Conservation (phyloP, 1,140 invertebrate species). For the Drosophila miranda region DNA sequence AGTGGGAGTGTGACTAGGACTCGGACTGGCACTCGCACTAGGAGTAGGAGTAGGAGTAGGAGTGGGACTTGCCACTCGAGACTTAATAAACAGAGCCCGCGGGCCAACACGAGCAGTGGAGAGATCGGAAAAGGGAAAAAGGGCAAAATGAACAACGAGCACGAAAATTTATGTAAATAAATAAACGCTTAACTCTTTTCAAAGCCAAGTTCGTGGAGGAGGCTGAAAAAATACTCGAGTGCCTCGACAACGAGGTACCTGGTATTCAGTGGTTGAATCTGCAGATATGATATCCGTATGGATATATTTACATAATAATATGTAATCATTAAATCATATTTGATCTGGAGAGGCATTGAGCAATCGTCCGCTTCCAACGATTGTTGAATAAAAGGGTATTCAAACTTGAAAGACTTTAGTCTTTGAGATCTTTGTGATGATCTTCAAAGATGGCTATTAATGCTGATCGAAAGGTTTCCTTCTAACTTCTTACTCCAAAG, state of each 20-base stretch:
- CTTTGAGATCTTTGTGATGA: too few species aligned
- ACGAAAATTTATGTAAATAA: constrained; percentile 70
- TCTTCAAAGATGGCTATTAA: too few species aligned
- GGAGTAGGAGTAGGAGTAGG: neutral
- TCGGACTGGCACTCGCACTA: constrained; percentile 7
- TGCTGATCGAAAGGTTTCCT: too few species aligned
- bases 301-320: neutral
- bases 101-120: constrained; percentile 30
- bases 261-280: too few species aligned
- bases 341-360: too few species aligned
- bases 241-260: too few species aligned
- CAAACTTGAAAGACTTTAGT: too few species aligned
- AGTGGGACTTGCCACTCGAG: constrained; percentile 55
- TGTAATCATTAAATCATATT: too few species aligned
- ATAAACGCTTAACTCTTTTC: constrained; percentile 78
- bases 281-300: neutral
- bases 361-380: too few species aligned
- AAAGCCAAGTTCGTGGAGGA: constrained; percentile 63
- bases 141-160: constrained; percentile 23
- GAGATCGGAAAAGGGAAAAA: constrained; percentile 15
- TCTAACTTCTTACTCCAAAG: too few species aligned
- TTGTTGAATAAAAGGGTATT: too few species aligned
- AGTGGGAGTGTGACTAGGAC: constrained; percentile 15
- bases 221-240: constrained; percentile 12
- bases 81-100: constrained; percentile 73